Percentiles rank a stretch among this genome's conserved stretches.
Evolutionary conservation across 2,797 vertebrate genomes (phyloP).

Genomic region (Anolis apletophallus): DNA sequence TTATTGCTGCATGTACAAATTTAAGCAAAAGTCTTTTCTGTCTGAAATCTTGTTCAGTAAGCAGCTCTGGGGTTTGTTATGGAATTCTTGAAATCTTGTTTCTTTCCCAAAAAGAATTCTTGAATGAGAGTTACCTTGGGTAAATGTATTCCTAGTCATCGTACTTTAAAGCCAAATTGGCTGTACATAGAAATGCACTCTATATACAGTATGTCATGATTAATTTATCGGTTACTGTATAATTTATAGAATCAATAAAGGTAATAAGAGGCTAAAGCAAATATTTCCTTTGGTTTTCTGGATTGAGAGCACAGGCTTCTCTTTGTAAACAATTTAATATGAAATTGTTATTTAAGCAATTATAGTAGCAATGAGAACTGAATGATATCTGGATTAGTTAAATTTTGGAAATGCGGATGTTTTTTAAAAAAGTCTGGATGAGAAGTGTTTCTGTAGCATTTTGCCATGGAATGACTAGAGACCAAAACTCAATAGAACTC

Average conservation of each 20-base stretch:
- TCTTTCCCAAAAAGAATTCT: not conserved
- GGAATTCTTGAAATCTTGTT: constrained; percentile 13
- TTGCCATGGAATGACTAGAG: too few species aligned
- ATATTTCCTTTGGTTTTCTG: not conserved
- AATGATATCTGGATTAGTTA: not conserved
- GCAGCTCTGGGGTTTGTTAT: not conserved
- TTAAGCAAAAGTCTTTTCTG: not conserved
- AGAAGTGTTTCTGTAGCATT: too few species aligned
- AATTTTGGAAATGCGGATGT: not conserved
- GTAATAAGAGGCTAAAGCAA: not conserved
- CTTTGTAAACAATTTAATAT: not conserved
- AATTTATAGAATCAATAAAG: not conserved
- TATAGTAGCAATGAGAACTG: not conserved
- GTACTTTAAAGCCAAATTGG: not conserved
- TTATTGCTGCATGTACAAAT: constrained; percentile 1
- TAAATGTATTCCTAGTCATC: not conserved
- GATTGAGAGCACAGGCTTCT: not conserved
- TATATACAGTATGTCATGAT: constrained; percentile 13
- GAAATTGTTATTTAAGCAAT: not conserved
- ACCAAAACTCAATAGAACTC: too few species aligned
- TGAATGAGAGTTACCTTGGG: not conserved
- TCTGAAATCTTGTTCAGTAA: not conserved
- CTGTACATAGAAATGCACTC: not conserved
- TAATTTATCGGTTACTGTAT: constrained; percentile 8
- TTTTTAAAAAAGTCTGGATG: not conserved